Base-by-base conservation (phyloP, 2,888 invertebrate species). In the Cantharis lateralis region DNA sequence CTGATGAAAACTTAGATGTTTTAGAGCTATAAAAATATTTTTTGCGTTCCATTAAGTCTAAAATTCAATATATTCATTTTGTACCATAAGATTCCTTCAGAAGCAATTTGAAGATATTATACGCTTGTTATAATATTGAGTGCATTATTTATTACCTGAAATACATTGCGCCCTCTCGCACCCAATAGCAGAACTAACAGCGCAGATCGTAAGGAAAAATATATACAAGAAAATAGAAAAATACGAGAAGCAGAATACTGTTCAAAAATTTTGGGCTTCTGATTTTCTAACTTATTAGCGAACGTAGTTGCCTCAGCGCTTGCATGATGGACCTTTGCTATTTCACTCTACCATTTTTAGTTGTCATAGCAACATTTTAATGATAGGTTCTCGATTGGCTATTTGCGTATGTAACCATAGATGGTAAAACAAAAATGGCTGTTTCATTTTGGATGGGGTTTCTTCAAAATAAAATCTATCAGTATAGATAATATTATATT, bases 321-420 rank as follows among this genome's bases (percentile, higher is more conserved):
- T 48, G 48, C n/a, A 48, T 9, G 64, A 66, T 66, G 64, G 64
- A 18, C 18, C 7, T 74, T n/a, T 74, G 15, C 13, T 70, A 48
- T 15, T 61, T 13, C n/a, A 82, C 77, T 82, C 86, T 84, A 82
- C 82, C 86, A 78, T 76, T 61, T 61, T 70, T 79, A 75, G 87
- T 86, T 85, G 86, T 85, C 86, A 88, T 87, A 84, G 85, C 84
- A 83, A 84, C 85, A 76, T 82, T 82, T 81, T 87, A 87, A 87
- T 87, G 82, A 84, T 84, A 84, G 82, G 84, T 82, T 84, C 84
- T 80, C 83, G 78, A 88, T 88, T 88, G 88, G 88, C 83, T 76
- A 81, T 70, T 76, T 77, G 74, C 79, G 80, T 80, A 82, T 84
- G 83, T 84, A 83, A 84, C 84, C 85, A 85, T 84, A 84, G 81